These are phyloP conservation scores for Chrosomus eos DNA, from an alignment of 2,797 vertebrate genomes.

Conservation along the genomic window DNA sequence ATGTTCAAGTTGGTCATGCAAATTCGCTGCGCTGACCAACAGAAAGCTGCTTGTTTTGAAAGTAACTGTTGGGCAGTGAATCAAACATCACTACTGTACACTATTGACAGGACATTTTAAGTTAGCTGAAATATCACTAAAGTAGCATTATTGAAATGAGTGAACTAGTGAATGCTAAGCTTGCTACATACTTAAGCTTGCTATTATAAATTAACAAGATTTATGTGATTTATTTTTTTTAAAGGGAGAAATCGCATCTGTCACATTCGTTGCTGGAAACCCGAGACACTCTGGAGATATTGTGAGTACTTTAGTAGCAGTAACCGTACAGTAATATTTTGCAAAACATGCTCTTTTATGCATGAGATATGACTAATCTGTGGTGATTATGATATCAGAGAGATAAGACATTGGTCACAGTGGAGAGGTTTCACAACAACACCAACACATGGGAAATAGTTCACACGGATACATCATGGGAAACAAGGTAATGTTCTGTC, in stretches of 20 bases:
- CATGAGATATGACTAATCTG: slow-evolving; percentile 16
- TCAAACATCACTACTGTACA: background rate
- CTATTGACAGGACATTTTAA: background rate
- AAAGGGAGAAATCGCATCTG: slow-evolving; percentile 85
- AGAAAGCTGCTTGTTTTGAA: background rate
- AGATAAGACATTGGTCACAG: slow-evolving; percentile 84
- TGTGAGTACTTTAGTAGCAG: slow-evolving; percentile 64
- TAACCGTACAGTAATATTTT: background rate
- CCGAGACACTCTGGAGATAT: slow-evolving; percentile 88
- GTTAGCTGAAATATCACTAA: background rate
- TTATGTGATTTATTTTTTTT: background rate
- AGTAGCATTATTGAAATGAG: background rate
- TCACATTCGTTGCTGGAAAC: slow-evolving; percentile 92
- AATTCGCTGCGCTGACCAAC: background rate
- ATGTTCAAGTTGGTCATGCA: background rate
- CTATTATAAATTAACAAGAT: background rate
- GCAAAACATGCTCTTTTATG: slow-evolving; percentile 20
- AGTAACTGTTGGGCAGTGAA: background rate
- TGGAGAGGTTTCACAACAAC: slow-evolving; percentile 80
- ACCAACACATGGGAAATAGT: slow-evolving; percentile 78
- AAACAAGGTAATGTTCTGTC: slow-evolving; percentile 84
- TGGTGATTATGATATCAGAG: slow-evolving; percentile 76
- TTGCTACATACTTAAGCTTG: background rate
- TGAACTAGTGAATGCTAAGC: background rate
- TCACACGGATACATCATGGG: slow-evolving; percentile 94